phyloP scores from a whole-genome alignment of 2,888 invertebrate species.

The Neocrepidodera transversa region DNA sequence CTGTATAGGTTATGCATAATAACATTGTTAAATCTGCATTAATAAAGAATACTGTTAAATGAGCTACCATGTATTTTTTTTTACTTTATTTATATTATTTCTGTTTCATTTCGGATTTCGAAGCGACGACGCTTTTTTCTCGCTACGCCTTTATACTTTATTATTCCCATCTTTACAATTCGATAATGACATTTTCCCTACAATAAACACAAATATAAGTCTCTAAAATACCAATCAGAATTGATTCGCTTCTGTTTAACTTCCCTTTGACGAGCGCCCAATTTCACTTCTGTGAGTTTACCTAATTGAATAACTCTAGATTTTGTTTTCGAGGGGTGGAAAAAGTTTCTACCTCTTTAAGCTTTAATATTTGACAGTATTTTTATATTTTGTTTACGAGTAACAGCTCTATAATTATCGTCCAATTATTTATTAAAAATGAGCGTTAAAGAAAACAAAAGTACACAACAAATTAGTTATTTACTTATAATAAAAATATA shows the following conservation, averaged over 20 bases:
- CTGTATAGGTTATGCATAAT: no score
- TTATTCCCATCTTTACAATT: constrained; percentile 53
- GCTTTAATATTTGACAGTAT: neutral
- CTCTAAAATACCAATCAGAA: constrained; percentile 41
- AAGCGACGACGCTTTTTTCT: constrained; percentile 48
- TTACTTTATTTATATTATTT: constrained; percentile 61
- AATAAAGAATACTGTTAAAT: no score
- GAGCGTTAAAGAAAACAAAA: no score
- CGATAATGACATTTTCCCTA: constrained; percentile 51
- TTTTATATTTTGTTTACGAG: neutral
- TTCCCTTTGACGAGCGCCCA: constrained; percentile 36
- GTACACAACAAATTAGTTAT: no score
- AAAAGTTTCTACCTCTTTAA: constrained; percentile 5
- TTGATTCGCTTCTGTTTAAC: constrained; percentile 41
- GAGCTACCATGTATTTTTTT: constrained; percentile 48
- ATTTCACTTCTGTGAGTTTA: constrained; percentile 31
- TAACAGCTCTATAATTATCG: no score
- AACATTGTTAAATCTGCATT: no score
- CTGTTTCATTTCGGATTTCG: constrained; percentile 56
- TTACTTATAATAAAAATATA: no score
- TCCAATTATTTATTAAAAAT: no score
- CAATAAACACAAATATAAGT: constrained; percentile 46
- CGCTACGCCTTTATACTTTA: constrained; percentile 52
- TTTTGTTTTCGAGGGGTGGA: constrained; percentile 11
- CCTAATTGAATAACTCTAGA: constrained; percentile 37